Base-by-base conservation (phyloP, 2,113 vertebrate species). In the Brachyhypopomus gauderio region DNA sequence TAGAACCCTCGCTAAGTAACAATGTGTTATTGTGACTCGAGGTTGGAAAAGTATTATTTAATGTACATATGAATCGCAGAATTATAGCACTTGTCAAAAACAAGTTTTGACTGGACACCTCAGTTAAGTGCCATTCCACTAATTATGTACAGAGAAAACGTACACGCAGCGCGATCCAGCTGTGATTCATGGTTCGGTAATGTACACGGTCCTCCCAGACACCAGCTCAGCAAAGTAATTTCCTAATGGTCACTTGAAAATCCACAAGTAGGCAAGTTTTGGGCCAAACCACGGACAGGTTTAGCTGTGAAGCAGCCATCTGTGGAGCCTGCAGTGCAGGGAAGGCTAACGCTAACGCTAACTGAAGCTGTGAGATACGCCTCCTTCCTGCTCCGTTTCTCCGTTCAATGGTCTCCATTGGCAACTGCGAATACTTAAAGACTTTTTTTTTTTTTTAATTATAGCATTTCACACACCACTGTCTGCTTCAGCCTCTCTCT, bases 331-430 rank as follows among this genome's bases (percentile, higher is more conserved):
- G 5, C 41, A 34, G 58, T 72, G 45, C 59, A 23, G 12, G 6
- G 56, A 58, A 22, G 62, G 64, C 30, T n/a, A n/a, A n/a, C n/a
- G n/a, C n/a, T n/a, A n/a, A 30, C 30, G 16, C 52, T 79, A 22
- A 62, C 56, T 76, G 20, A 36, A 75, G 36, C 25, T 23, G 58
- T 52, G 45, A 52, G 14, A 52, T 52, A 52, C 12, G 38, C 72
- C 34, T 58, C n/a, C 30, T 25, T 9, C 59, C 4, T 72, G 3
- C 36, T 72, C 25, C 63, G 3, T 69, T 48, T 66, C 14, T 69
- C 19, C n/a, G n/a, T 22, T n/a, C 4, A 11, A 11, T 41, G 27
- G 73, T 83, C 56, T 83, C 71, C 71, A 83, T 58, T 79, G 69
- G 77, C 63, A 74, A 74, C 60, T 52, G 52, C 56, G 52, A 52